A percentile compares a stretch with the other conserved stretches of the same genome.
Conservation (phyloP, 2,113 vertebrate genomes). For the Capreolus pygargus region DNA sequence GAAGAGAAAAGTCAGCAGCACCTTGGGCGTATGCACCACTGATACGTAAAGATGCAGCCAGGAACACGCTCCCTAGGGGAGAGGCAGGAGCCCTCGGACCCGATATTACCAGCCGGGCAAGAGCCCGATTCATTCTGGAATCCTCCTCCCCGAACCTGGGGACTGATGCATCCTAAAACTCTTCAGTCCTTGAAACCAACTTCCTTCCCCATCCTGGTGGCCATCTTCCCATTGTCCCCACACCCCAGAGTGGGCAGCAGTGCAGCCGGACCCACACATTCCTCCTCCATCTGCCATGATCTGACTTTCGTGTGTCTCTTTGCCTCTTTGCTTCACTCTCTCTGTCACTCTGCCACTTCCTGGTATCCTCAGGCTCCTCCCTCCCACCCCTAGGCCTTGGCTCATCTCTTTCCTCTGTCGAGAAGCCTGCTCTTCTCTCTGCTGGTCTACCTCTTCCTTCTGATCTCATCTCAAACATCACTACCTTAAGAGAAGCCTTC, state of each 20-base stretch:
- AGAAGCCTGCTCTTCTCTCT: neutral
- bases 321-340: neutral
- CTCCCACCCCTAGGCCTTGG: neutral
- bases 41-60: neutral
- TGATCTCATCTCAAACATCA: neutral
- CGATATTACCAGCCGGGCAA: neutral
- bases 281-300: accelerated
- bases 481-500: neutral
- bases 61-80: neutral
- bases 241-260: neutral
- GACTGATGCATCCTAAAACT: neutral
- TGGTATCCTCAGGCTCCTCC: neutral
- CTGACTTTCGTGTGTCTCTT: neutral
- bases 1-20: neutral
- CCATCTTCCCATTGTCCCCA: no score
- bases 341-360: neutral
- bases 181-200: neutral
- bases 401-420: neutral
- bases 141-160: neutral
- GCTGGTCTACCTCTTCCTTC: neutral
- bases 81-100: neutral
- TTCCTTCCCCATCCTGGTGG: neutral
- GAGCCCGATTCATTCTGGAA: neutral
- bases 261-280: no score
- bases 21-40: neutral